Evolutionary conservation across 1,140 invertebrate species (phyloP).

Genomic region (Drosophila cardini): DNA sequence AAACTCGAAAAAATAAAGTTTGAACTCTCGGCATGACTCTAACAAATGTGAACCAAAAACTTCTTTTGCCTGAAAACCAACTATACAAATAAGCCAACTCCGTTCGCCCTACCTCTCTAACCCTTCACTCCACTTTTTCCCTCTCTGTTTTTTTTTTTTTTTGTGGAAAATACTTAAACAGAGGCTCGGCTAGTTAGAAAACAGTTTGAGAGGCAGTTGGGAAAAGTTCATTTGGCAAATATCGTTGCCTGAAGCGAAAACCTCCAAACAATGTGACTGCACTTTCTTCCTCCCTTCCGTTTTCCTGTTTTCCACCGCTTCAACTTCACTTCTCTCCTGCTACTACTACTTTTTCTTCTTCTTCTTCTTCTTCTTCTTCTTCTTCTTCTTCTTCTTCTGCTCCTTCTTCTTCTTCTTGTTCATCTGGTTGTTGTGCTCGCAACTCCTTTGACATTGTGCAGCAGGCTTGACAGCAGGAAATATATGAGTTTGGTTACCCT

Average conservation of each 20-base stretch:
- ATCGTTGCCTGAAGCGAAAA: slow-evolving; percentile 35
- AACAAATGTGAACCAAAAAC: slow-evolving; percentile 47
- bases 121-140: neutral
- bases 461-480: slow-evolving; percentile 47
- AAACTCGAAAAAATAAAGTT: neutral
- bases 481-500: slow-evolving; percentile 53
- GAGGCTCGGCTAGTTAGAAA: slow-evolving; percentile 38
- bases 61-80: slow-evolving; percentile 32
- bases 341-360: no score
- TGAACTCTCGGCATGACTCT: neutral
- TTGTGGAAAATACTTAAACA: neutral
- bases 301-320: no score
- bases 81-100: slow-evolving; percentile 12
- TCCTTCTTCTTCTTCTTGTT: no score
- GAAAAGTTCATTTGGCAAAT: slow-evolving; percentile 56
- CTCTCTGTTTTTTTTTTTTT: no score
- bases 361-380: neutral
- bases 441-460: slow-evolving; percentile 50
- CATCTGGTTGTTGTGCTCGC: slow-evolving; percentile 33
- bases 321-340: neutral
- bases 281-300: slow-evolving; percentile 29
- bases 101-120: neutral
- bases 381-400: neutral
- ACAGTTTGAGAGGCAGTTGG: slow-evolving; percentile 41
- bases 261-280: slow-evolving; percentile 67